A percentile compares a stretch with the other conserved stretches of the same genome.
Evolutionary conservation across 2,888 invertebrate species (phyloP).

Genomic region (Myathropa florea): DNA sequence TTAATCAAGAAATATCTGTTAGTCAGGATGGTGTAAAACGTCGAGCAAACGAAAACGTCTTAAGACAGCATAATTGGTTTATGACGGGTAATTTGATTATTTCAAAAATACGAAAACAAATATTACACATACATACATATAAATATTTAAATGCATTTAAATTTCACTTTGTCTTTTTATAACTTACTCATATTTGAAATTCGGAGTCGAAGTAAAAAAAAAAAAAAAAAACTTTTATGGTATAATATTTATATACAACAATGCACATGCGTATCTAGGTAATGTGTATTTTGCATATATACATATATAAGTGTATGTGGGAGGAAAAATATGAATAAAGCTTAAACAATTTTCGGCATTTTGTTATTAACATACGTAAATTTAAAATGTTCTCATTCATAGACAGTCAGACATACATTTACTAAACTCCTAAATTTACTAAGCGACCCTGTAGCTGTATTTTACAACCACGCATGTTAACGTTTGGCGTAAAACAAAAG

Average conservation of each 20-base stretch:
- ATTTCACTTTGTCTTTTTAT: conserved; percentile 29
- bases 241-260: neutral
- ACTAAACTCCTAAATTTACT: neutral
- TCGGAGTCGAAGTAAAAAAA: conserved; percentile 51
- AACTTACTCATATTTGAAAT: conserved; percentile 52
- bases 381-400: conserved; percentile 33
- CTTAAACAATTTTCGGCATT: conserved; percentile 33
- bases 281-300: conserved; percentile 2
- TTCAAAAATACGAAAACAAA: conserved; percentile 43
- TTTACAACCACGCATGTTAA: conserved; percentile 20
- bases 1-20: conserved; percentile 78
- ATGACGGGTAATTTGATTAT: conserved; percentile 78
- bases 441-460: conserved; percentile 1
- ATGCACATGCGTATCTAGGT: neutral
- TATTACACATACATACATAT: neutral
- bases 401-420: conserved; percentile 16
- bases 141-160: conserved; percentile 21
- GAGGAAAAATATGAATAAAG: conserved; percentile 1
- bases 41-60: conserved; percentile 81
- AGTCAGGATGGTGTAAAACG: conserved; percentile 80
- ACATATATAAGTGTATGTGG: conserved; percentile 8
- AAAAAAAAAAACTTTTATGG: conserved; percentile 6
- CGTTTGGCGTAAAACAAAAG: neutral
- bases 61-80: conserved; percentile 80
- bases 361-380: conserved; percentile 35